Base-by-base conservation (phyloP, 2,888 invertebrate species). In the Drosophila maculinotata region DNA sequence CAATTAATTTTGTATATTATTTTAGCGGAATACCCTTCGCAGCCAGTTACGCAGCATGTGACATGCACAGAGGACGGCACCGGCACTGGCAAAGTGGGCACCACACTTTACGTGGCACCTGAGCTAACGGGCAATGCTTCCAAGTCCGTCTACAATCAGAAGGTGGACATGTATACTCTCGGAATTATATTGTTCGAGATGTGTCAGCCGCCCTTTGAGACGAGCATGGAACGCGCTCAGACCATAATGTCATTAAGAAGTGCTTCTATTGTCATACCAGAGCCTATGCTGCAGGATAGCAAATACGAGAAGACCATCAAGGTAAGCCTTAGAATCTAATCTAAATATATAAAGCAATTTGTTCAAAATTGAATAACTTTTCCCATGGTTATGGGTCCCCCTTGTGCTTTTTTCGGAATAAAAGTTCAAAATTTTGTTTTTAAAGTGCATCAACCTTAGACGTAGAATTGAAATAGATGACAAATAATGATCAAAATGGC, bases 131-230 rank as follows among this genome's bases (percentile, higher is more conserved):
- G 94, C 15, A 93, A 93, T 23, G 93, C 93, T 0, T 93, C 93
- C 0, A 96, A 95, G 90, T 95, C 95, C 3, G 94, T 94, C 20
- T 96, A 96, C 90, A 97, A 96, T 91, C 97, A 98, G 92, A 97
- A 97, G 92, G 97, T 97, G 7, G 97, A 97, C 89, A 95, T 97
- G 74, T 97, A 96, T 90, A 96, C 96, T 1, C 90, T 97, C 44
- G 98, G 98, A 3, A 96, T 99, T 33, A 98, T 99, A 70, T 94
- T 98, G 73, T 98, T 98, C 87, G 98, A 98, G 92, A 99, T 99
- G 98, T 97, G 96, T 83, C 96, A 97, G 89, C 95, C 94, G 12
- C 95, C 97, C 0, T 92, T 98, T 39, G 92, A 92, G 0, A 99
- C 98, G 0, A 95, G 94, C 31, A 98, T 98, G 97, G 99, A 99